phyloP scores from a whole-genome alignment of 1,140 invertebrate genomes.

The Ostrea denselamellosa region DNA sequence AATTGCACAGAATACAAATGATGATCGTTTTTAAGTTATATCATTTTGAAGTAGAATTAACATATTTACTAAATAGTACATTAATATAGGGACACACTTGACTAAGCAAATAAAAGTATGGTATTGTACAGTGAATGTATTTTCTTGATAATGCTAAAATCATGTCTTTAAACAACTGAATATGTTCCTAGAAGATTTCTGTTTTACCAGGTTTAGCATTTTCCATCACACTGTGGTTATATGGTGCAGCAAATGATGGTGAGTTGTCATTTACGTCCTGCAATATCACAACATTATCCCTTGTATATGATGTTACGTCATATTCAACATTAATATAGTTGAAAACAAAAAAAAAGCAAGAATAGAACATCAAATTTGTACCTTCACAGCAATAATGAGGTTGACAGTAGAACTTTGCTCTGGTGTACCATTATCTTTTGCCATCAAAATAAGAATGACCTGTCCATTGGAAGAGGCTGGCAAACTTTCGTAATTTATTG shows the following conservation, averaged over 20 bases:
- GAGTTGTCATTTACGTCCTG: slow-evolving; percentile 48
- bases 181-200: background rate
- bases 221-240: background rate
- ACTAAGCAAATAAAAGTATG: too few species aligned
- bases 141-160: too few species aligned
- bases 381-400: background rate
- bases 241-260: slow-evolving; percentile 19
- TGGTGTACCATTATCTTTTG: background rate
- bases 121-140: too few species aligned
- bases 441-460: background rate
- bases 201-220: slow-evolving; percentile 40
- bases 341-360: too few species aligned
- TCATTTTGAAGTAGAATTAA: too few species aligned
- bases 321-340: too few species aligned
- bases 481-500: slow-evolving; percentile 9
- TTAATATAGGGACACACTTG: too few species aligned
- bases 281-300: background rate
- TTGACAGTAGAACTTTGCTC: background rate
- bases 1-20: background rate
- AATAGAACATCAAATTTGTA: background rate
- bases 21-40: too few species aligned
- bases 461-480: background rate
- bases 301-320: too few species aligned
- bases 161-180: background rate
- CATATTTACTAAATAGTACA: too few species aligned